Percentiles rank a stretch among this genome's conserved stretches.
Evolutionary conservation across 92 coral and sea anemone genomes (phyloP).

Genomic region (Zoanthus solanderi): DNA sequence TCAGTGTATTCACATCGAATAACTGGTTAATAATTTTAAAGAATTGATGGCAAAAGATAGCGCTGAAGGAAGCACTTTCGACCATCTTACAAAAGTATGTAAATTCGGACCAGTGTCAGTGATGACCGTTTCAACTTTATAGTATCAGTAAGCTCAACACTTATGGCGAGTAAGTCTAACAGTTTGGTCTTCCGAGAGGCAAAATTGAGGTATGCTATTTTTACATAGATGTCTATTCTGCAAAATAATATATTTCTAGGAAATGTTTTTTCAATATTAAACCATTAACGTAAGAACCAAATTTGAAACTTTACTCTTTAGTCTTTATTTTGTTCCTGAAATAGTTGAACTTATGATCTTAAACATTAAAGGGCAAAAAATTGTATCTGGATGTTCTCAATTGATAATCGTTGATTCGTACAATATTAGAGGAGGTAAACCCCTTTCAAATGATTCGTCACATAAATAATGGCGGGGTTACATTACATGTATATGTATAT

Average conservation of each 20-base stretch:
- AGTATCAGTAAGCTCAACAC: neutral
- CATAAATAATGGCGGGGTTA: no score
- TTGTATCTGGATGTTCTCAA: no score
- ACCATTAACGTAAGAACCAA: neutral
- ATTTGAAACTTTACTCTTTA: neutral
- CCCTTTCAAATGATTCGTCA: neutral
- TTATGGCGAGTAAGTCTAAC: constrained; percentile 17
- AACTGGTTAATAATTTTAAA: constrained; percentile 5
- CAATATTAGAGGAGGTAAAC: neutral
- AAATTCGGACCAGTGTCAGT: neutral
- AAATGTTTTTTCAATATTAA: neutral
- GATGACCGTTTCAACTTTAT: neutral
- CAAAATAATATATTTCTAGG: neutral
- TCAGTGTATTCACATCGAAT: neutral
- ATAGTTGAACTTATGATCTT: neutral
- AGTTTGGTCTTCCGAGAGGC: neutral
- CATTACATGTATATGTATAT: no score
- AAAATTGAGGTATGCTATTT: constrained; percentile 36
- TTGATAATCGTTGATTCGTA: neutral
- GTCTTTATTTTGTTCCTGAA: neutral
- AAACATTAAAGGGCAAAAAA: neutral
- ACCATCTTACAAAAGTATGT: neutral
- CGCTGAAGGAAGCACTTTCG: neutral
- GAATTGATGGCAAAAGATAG: neutral
- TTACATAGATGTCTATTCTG: neutral